Conservation (phyloP, 2,888 invertebrate species). For the Heliothis peltigera region DNA sequence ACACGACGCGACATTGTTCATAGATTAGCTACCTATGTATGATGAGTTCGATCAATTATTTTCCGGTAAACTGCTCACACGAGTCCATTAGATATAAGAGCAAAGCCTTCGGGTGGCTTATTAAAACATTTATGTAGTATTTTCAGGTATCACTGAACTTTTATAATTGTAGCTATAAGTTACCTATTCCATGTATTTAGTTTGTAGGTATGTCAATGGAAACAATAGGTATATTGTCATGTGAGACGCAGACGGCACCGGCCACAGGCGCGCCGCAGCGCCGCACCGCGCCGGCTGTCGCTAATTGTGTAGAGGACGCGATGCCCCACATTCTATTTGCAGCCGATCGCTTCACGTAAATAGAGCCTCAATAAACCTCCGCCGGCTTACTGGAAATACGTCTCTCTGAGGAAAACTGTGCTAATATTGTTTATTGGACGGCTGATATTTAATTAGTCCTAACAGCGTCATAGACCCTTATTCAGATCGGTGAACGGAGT, state of each 20-base stretch:
- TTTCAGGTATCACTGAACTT: too few species aligned
- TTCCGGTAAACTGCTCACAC: not conserved
- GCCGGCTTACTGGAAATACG: slow-evolving; percentile 2
- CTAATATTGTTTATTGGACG: not conserved
- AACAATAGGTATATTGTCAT: not conserved
- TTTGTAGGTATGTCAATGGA: not conserved
- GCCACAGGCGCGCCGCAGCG: slow-evolving; percentile 12
- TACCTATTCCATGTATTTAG: too few species aligned
- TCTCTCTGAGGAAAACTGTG: slow-evolving; percentile 5
- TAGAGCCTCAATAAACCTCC: slow-evolving; percentile 16
- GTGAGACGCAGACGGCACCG: not conserved
- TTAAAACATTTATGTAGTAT: too few species aligned
- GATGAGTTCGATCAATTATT: slow-evolving; percentile 2
- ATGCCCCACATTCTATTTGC: slow-evolving; percentile 29
- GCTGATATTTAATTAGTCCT: not conserved
- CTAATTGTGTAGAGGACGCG: slow-evolving; percentile 15
- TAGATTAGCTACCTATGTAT: not conserved
- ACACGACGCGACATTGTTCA: slow-evolving; percentile 1
- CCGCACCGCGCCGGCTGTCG: not conserved
- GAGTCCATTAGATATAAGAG: not conserved
- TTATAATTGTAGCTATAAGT: too few species aligned
- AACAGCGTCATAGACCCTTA: not conserved
- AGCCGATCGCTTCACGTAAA: slow-evolving; percentile 21
- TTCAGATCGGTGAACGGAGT: not conserved
- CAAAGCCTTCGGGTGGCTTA: not conserved